These are phyloP conservation scores for Muscicapa adusta DNA, from an alignment of 2,113 vertebrate species.

Conservation along the genomic window DNA sequence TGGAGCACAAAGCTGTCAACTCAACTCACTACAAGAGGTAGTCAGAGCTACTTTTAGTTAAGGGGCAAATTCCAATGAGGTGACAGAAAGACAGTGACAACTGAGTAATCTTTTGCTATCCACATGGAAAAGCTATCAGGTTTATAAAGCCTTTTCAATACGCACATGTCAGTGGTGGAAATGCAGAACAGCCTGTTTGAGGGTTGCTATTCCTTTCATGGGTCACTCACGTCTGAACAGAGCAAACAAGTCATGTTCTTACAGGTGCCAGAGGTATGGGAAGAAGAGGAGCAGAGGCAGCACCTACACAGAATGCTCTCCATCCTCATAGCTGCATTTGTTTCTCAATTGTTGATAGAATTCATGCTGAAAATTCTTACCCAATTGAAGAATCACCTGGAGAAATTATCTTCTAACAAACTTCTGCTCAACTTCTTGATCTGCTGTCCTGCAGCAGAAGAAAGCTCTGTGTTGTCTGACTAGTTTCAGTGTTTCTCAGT, in stretches of 20 bases:
- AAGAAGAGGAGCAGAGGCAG: background rate
- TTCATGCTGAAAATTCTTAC: background rate
- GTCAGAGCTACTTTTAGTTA: background rate
- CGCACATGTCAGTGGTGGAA: accelerated
- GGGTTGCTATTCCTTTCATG: background rate
- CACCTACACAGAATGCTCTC: background rate
- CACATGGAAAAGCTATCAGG: background rate
- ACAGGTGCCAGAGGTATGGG: accelerated
- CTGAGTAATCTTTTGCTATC: background rate
- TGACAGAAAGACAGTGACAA: background rate
- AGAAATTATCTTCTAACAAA: background rate
- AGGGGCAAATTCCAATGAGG: background rate
- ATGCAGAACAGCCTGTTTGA: accelerated
- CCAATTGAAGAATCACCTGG: background rate
- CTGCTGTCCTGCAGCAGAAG: background rate
- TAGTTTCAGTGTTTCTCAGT: background rate
- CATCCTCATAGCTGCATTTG: background rate
- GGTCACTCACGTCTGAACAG: accelerated
- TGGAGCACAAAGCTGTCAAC: background rate
- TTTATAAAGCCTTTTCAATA: background rate
- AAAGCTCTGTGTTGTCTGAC: background rate
- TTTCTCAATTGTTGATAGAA: background rate
- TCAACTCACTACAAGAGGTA: background rate
- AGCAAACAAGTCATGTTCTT: background rate
- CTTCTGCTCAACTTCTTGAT: background rate